Conservation (phyloP, 1,140 invertebrate genomes). For the Alviniconcha marisindica region DNA sequence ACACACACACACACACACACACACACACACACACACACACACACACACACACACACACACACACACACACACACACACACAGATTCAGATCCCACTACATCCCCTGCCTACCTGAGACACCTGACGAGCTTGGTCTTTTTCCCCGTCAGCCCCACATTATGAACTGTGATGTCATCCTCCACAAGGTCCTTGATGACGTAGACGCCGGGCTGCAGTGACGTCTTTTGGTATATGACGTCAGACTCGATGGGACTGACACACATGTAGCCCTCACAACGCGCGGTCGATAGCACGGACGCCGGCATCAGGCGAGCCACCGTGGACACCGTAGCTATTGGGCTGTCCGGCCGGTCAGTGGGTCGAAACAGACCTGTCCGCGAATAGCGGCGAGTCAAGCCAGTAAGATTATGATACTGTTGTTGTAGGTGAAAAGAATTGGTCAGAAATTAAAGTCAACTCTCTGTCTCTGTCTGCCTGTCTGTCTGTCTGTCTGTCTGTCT, state of each 20-base stretch:
- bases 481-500: too few species aligned
- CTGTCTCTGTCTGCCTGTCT: too few species aligned
- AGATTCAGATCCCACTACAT: not conserved
- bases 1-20: not conserved
- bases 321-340: conserved; percentile 52
- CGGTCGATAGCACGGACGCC: conserved; percentile 50
- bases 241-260: conserved; percentile 48
- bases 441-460: not conserved
- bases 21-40: not conserved
- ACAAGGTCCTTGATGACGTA: conserved; percentile 56
- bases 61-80: not conserved
- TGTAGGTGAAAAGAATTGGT: not conserved
- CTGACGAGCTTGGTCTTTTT: conserved; percentile 61
- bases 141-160: conserved; percentile 52
- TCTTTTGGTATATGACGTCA: conserved; percentile 57
- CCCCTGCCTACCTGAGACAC: conserved; percentile 53
- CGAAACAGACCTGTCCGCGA: conserved; percentile 63
- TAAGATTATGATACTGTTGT: not conserved
- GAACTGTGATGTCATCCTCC: conserved; percentile 61
- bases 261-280: conserved; percentile 53
- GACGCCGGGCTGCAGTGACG: conserved; percentile 55
- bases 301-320: conserved; percentile 67
- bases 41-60: not conserved
- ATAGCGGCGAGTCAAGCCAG: not conserved
- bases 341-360: conserved; percentile 49